These are phyloP conservation scores for Forbesichthys agassizii DNA, from an alignment of 2,113 vertebrate genomes.

Conservation along the genomic window DNA sequence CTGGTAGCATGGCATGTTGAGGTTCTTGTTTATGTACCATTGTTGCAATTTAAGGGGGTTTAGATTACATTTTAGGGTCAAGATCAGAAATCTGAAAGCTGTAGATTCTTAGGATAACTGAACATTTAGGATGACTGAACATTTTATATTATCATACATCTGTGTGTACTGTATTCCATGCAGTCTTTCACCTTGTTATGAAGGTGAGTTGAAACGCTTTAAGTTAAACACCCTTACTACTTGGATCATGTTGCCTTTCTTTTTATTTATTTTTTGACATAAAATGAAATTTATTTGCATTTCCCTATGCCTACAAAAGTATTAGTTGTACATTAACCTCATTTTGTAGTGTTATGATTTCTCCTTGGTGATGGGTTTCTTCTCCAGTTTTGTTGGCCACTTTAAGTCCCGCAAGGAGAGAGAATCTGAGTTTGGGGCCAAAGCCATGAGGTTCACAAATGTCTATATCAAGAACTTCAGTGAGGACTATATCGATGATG, in stretches of 20 bases:
- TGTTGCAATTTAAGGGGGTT: slow-evolving; percentile 18
- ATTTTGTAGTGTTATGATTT: not conserved
- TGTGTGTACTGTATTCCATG: not conserved
- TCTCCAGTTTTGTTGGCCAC: slow-evolving; percentile 89
- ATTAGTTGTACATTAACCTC: not conserved
- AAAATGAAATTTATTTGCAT: not conserved
- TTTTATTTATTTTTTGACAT: no score
- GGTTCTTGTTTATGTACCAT: slow-evolving; percentile 15
- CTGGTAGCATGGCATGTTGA: slow-evolving; percentile 38
- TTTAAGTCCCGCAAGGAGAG: slow-evolving; percentile 96
- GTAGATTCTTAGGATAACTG: not conserved
- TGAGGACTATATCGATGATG: slow-evolving; percentile 81
- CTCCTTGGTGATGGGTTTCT: not conserved
- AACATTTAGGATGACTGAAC: no score
- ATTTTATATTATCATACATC: not conserved
- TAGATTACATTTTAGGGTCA: not conserved
- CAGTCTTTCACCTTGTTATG: not conserved
- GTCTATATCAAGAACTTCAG: slow-evolving; percentile 96
- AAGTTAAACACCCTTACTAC: not conserved
- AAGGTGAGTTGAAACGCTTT: not conserved
- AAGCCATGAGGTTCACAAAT: slow-evolving; percentile 89
- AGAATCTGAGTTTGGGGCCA: slow-evolving; percentile 85
- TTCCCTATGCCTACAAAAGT: not conserved
- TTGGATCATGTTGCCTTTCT: no score
- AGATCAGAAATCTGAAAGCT: not conserved